phyloP scores from a whole-genome alignment of 2,888 invertebrate species.

The Dorcus hopei region DNA sequence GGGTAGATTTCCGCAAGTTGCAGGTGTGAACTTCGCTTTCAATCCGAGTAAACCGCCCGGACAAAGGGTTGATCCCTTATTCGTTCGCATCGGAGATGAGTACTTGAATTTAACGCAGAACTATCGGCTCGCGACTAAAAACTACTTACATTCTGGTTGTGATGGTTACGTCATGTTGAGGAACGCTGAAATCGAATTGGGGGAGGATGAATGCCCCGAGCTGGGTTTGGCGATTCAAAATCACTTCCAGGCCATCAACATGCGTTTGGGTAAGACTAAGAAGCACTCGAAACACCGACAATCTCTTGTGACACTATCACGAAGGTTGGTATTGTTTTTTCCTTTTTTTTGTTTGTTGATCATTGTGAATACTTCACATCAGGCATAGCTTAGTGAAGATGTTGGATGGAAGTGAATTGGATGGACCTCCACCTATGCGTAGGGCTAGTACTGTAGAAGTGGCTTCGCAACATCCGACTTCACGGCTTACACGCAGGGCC shows the following conservation, averaged over 20 bases:
- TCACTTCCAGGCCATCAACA: conserved; percentile 84
- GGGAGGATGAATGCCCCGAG: conserved; percentile 83
- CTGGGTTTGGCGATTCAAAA: conserved; percentile 82
- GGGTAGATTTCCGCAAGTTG: conserved; percentile 84
- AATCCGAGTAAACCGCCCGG: conserved; percentile 69
- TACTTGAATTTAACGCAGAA: conserved; percentile 67
- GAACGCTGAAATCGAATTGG: conserved; percentile 62
- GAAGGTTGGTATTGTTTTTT: conserved; percentile 53
- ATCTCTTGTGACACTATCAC: conserved; percentile 77
- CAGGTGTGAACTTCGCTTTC: conserved; percentile 75
- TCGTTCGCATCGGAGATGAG: conserved; percentile 82
- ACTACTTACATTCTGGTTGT: conserved; percentile 75
- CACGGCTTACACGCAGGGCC: conserved; percentile 66
- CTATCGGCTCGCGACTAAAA: conserved; percentile 79
- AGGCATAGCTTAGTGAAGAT: conserved; percentile 78
- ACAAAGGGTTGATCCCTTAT: conserved; percentile 64
- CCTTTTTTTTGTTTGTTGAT: neutral
- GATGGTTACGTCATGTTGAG: conserved; percentile 84
- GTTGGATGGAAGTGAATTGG: conserved; percentile 66
- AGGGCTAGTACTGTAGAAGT: conserved; percentile 49
- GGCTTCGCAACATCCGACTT: conserved; percentile 32
- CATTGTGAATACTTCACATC: conserved; percentile 10
- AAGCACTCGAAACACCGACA: conserved; percentile 79
- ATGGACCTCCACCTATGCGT: conserved; percentile 69
- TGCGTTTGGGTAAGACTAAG: conserved; percentile 67